Percentiles rank a stretch among this genome's conserved stretches.
phyloP scores from a whole-genome alignment of 2,113 vertebrate genomes.

The Hemicordylus capensis region DNA sequence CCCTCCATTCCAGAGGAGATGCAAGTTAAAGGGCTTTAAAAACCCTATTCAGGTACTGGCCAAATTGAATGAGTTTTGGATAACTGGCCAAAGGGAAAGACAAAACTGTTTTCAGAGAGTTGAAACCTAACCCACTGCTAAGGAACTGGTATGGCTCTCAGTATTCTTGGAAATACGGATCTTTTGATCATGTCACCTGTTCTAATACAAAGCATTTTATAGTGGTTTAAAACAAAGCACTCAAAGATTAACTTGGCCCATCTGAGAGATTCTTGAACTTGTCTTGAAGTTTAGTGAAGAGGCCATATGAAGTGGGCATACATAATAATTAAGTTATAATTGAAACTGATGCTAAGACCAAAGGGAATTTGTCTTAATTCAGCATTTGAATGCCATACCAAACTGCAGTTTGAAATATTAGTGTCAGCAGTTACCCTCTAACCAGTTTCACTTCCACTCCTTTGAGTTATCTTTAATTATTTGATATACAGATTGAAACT shows the following conservation, averaged over 20 bases:
- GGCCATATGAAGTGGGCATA: conserved; percentile 14
- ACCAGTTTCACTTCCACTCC: neutral
- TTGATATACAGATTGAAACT: conserved; percentile 11
- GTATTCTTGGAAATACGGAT: neutral
- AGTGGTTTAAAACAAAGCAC: neutral
- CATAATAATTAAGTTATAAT: conserved; percentile 10
- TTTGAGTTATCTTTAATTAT: neutral
- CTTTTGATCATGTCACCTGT: neutral
- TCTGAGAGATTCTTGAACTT: conserved; percentile 2
- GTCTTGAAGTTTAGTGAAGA: neutral
- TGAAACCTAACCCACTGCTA: neutral
- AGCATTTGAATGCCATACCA: conserved; percentile 15
- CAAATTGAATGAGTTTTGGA: neutral
- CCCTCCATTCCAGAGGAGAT: too few relatives aligned
- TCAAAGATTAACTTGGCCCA: neutral
- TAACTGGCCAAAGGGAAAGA: neutral
- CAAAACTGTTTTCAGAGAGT: neutral
- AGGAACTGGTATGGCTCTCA: neutral
- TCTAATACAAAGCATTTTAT: neutral
- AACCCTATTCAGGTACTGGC: too few relatives aligned
- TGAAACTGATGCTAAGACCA: conserved; percentile 4
- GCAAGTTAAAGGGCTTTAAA: too few relatives aligned
- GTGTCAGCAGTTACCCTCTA: neutral
- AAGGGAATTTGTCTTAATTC: conserved; percentile 15
- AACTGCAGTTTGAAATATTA: conserved; percentile 14